Conservation (phyloP, 2,888 invertebrate species). For the Xanthia icteritia region DNA sequence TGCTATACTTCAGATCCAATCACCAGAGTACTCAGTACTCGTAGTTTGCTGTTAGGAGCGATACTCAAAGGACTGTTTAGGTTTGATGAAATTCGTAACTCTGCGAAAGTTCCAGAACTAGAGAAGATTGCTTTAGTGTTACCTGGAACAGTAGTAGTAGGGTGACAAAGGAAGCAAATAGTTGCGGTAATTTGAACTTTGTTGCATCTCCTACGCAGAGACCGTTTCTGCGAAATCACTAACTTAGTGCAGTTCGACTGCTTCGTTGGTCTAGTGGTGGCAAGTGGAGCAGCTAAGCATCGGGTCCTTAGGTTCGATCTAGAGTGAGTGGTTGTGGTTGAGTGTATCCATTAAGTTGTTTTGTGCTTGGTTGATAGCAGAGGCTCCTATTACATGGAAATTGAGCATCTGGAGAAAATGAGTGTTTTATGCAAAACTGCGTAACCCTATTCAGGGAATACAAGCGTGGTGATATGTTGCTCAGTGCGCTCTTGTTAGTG, state of each 20-base stretch:
- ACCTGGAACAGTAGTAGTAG: not conserved
- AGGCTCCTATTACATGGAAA: not conserved
- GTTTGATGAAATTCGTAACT: constrained; percentile 3
- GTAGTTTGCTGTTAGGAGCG: not conserved
- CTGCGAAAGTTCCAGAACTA: not conserved
- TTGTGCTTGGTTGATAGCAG: not conserved
- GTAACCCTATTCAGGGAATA: not conserved
- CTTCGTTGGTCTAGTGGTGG: not conserved
- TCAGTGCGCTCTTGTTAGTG: not conserved
- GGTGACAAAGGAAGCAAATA: not conserved
- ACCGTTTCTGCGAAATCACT: not conserved
- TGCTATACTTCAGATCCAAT: not conserved
- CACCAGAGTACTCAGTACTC: not conserved
- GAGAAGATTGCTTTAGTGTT: no score
- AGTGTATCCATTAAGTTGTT: not conserved
- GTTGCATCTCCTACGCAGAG: not conserved
- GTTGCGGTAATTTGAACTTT: not conserved
- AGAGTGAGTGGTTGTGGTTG: not conserved
- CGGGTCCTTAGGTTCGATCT: not conserved
- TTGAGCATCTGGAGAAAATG: not conserved
- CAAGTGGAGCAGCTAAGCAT: no score
- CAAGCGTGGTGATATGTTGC: not conserved
- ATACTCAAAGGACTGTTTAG: not conserved
- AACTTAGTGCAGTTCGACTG: not conserved
- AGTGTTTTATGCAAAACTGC: no score